Evolutionary conservation across 2,113 vertebrate genomes (phyloP), one percentile per base, ranked within the genome.

Genomic region (Channa argus): DNA sequence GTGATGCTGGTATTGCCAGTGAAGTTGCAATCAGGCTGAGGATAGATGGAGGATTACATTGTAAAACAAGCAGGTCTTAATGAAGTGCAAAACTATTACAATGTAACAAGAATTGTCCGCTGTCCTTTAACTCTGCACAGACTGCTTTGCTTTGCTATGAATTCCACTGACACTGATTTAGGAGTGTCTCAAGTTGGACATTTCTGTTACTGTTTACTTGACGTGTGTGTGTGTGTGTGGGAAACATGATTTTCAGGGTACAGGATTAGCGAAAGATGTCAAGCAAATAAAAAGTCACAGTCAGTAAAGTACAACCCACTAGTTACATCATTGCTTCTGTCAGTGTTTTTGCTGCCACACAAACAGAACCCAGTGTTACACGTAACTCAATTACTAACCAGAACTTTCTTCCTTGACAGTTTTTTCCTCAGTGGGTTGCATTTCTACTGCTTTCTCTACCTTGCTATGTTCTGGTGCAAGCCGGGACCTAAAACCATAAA

Each of bases 401-500:
- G 84, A 91, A 79, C 33, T 91, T 61, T 96, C 96, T 61, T 96
- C 96, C 38, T 88, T 65, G 55, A 79, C 47, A 2, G 72, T 71
- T 8, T 92, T 95, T 77, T 94, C 96, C 65, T 96, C 95, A 14
- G 86, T 90, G 38, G 89, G 77, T 67, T 94, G 92, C 6, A 82
- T 73, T 36, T 80, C 79, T 3, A 78, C 72, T 2, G 36, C 54
- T 56, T 87, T 93, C 82, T 93, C 94, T 12, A 83, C 83, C 62
- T 90, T 91, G 1, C 64, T 64, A 64, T 93, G 94, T 51, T 99
- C 97, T 3, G 97, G 96, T 77, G 96, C 95, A 84, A 99, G 93
- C 66, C 93, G 95, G 10, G 97, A 98, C 54, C 98, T 99, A 68
- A 61, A 90, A 83, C 14, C 71, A 56, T 14, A 66, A 13, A 72